Conservation (phyloP, 2,797 vertebrate genomes). For the Siniperca obscura region DNA sequence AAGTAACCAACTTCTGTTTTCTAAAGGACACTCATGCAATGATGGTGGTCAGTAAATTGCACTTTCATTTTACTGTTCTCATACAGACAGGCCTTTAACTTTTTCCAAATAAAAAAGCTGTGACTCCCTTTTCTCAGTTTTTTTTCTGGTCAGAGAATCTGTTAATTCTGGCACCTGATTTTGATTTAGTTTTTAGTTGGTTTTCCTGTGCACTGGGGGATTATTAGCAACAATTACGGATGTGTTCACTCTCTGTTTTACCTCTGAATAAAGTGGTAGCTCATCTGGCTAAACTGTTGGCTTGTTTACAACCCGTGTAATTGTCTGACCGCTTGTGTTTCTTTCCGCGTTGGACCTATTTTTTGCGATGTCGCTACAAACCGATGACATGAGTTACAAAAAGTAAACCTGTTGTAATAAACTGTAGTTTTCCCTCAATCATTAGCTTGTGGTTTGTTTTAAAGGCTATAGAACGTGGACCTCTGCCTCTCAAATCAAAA, state of each 20-base stretch:
- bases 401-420: neutral
- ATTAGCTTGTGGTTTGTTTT: constrained; percentile 26
- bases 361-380: neutral
- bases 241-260: neutral
- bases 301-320: neutral
- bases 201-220: neutral
- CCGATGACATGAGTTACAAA: too few relatives aligned
- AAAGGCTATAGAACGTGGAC: neutral
- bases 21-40: neutral
- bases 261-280: neutral
- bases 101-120: neutral
- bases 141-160: neutral
- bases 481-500: constrained; percentile 33
- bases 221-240: neutral
- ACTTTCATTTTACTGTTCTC: neutral
- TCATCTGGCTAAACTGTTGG: neutral
- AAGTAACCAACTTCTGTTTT: neutral
- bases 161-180: neutral
- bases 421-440: neutral
- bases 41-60: neutral
- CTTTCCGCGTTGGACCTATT: neutral
- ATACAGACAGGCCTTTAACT: too few relatives aligned
- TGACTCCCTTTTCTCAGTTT: neutral
- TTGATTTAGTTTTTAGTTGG: neutral
- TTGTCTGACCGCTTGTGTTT: neutral